Conservation (phyloP, 2,113 vertebrate genomes). For the Tapirus terrestris region DNA sequence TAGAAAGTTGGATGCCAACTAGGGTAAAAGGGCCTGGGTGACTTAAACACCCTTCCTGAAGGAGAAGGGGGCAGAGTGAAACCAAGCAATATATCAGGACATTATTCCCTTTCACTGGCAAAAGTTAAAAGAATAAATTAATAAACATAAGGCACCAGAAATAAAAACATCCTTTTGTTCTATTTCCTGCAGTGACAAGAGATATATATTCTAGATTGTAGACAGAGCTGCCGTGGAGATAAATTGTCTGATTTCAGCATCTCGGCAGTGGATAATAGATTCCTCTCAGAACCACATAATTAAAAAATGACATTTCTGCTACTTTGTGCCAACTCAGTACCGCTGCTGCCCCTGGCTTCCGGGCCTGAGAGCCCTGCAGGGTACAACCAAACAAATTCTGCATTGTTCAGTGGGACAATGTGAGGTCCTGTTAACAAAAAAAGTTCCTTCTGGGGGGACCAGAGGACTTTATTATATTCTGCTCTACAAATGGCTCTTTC, state of each 20-base stretch:
- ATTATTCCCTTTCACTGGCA: not conserved
- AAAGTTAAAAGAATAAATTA: constrained; percentile 81
- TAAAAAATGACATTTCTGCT: constrained; percentile 87
- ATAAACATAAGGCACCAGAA: constrained; percentile 82
- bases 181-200: constrained; percentile 84
- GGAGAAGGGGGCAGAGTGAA: not conserved
- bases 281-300: constrained; percentile 87
- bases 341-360: constrained; percentile 75
- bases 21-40: not conserved
- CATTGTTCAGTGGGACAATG: constrained; percentile 63
- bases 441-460: constrained; percentile 16
- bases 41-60: not conserved
- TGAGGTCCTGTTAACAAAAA: constrained; percentile 68
- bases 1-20: not conserved
- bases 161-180: constrained; percentile 84
- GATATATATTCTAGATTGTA: constrained; percentile 83
- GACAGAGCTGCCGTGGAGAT: constrained; percentile 85
- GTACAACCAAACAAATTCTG: constrained; percentile 76
- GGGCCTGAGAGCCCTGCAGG: constrained; percentile 66
- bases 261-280: constrained; percentile 86
- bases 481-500: not conserved
- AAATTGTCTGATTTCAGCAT: constrained; percentile 87
- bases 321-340: constrained; percentile 73
- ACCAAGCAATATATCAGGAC: not conserved
- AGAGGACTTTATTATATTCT: constrained; percentile 15